phyloP scores from a whole-genome alignment of 2,797 vertebrate genomes.

The Iguana delicatissima region DNA sequence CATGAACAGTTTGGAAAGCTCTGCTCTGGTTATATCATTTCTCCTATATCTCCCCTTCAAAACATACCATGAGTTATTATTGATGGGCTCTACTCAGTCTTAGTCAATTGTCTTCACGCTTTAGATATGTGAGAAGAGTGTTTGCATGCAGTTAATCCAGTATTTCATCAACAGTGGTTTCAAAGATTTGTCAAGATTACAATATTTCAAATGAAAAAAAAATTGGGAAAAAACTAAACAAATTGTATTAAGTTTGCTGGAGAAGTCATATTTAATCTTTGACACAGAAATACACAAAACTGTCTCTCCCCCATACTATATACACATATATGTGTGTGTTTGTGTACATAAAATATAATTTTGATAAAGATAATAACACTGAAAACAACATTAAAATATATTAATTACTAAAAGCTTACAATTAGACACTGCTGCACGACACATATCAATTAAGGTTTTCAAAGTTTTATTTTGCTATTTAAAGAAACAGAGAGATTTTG shows the following conservation, averaged over 20 bases:
- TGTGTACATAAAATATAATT: background rate
- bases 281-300: background rate
- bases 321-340: too few relatives aligned
- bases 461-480: conserved; percentile 40
- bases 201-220: conserved; percentile 8
- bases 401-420: background rate
- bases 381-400: background rate
- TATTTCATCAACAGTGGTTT: conserved; percentile 30
- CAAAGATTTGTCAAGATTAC: conserved; percentile 6
- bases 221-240: conserved; percentile 22
- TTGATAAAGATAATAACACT: background rate
- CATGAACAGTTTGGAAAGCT: too few relatives aligned
- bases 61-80: too few relatives aligned
- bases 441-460: conserved; percentile 44
- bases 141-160: conserved; percentile 1
- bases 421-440: conserved; percentile 30
- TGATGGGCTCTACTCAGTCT: too few relatives aligned
- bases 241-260: background rate
- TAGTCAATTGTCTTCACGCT: conserved; percentile 10
- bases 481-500: conserved; percentile 39
- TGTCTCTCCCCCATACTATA: too few relatives aligned
- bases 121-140: background rate
- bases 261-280: background rate
- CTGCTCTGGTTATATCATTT: too few relatives aligned
- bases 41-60: too few relatives aligned